phyloP scores from a whole-genome alignment of 2,888 invertebrate genomes.

The Lacanobia wlatinum region DNA sequence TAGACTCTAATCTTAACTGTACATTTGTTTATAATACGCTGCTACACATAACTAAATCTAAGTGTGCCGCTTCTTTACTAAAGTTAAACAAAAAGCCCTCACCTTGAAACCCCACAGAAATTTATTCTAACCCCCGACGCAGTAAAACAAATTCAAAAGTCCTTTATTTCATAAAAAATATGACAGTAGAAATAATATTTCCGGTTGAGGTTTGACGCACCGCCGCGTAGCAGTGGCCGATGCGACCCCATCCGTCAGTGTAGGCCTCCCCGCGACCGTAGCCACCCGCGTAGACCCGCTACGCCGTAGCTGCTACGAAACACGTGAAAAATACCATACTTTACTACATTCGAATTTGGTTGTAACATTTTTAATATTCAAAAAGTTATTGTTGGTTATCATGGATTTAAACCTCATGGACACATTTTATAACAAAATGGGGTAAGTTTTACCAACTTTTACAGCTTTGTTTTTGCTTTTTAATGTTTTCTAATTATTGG shows the following conservation, averaged over 20 bases:
- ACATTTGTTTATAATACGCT: no score
- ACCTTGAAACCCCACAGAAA: constrained; percentile 46
- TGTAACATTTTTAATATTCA: constrained; percentile 13
- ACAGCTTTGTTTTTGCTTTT: constrained; percentile 49
- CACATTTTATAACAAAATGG: constrained; percentile 35
- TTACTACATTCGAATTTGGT: constrained; percentile 15
- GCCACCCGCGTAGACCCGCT: constrained; percentile 77
- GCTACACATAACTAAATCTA: no score
- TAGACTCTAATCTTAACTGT: no score
- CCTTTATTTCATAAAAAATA: constrained; percentile 44
- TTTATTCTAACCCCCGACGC: constrained; percentile 3
- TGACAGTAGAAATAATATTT: constrained; percentile 38
- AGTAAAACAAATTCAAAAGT: constrained; percentile 44
- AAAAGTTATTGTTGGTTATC: constrained; percentile 33
- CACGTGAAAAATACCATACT: constrained; percentile 39
- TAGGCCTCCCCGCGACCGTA: constrained; percentile 73
- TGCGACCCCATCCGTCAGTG: constrained; percentile 65
- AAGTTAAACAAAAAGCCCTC: constrained; percentile 6
- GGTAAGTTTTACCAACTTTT: constrained; percentile 56
- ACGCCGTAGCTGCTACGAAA: constrained; percentile 69
- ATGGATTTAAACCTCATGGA: constrained; percentile 46
- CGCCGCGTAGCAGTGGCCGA: constrained; percentile 59
- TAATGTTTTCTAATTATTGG: constrained; percentile 50
- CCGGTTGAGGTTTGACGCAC: constrained; percentile 66
- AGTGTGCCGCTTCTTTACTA: no score